Evolutionary conservation across 2,797 vertebrate species (phyloP).

Genomic region (Bradypodion pumilum): DNA sequence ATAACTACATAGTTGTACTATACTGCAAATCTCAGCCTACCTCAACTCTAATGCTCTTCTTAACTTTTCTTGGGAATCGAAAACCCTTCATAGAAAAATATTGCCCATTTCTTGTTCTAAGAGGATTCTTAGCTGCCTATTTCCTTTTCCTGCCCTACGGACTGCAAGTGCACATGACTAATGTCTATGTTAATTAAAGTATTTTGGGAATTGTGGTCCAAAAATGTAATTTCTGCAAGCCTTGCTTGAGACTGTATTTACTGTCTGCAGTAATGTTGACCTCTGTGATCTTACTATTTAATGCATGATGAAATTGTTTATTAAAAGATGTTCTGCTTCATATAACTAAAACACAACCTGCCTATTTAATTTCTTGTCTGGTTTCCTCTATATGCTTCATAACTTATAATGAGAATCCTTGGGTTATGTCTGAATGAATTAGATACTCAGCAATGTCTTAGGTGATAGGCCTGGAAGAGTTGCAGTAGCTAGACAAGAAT

Average conservation of each 20-base stretch:
- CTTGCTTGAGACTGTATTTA: neutral
- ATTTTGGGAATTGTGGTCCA: too few species aligned
- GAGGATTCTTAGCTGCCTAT: too few species aligned
- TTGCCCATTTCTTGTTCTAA: too few species aligned
- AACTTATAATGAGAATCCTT: neutral
- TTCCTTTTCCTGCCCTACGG: too few species aligned
- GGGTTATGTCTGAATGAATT: accelerated
- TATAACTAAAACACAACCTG: neutral
- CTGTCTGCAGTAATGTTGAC: neutral
- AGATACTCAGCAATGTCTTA: neutral
- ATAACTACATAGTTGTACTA: too few species aligned
- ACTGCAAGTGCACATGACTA: too few species aligned
- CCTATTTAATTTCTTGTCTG: neutral
- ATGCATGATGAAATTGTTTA: neutral
- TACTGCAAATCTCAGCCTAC: too few species aligned
- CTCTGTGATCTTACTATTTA: neutral
- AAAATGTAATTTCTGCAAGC: neutral
- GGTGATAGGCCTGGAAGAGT: neutral
- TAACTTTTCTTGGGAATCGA: too few species aligned
- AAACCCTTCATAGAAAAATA: too few species aligned
- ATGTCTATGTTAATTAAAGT: too few species aligned
- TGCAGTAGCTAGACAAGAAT: neutral
- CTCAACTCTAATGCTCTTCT: too few species aligned
- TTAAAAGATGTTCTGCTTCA: neutral
- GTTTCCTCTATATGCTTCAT: neutral